Conservation (phyloP, 92 coral and sea anemone genomes). For the Porites lobata region DNA sequence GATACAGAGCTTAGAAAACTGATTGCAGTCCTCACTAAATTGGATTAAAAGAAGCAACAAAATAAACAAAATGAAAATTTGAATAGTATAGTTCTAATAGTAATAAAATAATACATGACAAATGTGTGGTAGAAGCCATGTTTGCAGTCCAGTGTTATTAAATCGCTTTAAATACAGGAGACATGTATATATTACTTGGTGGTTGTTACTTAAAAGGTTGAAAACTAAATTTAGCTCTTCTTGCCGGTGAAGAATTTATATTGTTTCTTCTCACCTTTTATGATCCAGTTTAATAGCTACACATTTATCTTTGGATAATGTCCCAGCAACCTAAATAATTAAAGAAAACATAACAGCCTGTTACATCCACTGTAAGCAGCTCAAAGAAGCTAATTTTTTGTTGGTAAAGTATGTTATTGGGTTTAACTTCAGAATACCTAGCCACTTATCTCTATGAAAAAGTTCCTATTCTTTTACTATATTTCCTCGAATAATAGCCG, state of each 20-base stretch:
- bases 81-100: background rate
- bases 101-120: background rate
- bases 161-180: too few species aligned
- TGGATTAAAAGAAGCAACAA: background rate
- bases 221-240: background rate
- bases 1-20: slow-evolving; percentile 98
- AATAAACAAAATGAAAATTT: background rate
- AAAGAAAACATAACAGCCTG: background rate
- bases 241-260: background rate
- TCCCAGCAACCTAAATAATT: slow-evolving; percentile 73
- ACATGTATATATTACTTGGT: background rate
- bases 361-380: too few species aligned
- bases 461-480: too few species aligned
- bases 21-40: slow-evolving; percentile 84
- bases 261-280: slow-evolving; percentile 63
- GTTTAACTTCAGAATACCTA: too few species aligned
- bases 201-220: too few species aligned
- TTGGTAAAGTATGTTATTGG: too few species aligned
- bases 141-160: too few species aligned
- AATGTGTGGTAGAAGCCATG: background rate
- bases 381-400: too few species aligned
- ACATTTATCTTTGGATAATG: slow-evolving; percentile 82
- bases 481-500: too few species aligned
- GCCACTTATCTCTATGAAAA: too few species aligned
- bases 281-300: slow-evolving; percentile 84